Evolutionary conservation across 2,113 vertebrate species (phyloP).

Genomic region (Prietella phreatophila): DNA sequence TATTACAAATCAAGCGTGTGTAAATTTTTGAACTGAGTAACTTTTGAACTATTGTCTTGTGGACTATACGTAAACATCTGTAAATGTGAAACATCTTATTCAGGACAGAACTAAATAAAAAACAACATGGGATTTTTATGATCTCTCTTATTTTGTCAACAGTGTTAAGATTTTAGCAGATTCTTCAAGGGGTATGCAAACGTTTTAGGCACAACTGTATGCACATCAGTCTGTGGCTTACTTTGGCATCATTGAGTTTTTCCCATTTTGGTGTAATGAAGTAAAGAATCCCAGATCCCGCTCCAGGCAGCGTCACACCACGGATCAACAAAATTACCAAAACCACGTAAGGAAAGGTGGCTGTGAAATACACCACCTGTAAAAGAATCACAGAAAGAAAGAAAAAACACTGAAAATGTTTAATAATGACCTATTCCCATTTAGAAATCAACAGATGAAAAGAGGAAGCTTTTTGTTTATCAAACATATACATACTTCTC

Average conservation of each 20-base stretch:
- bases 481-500: no score
- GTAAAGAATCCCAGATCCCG: slow-evolving; percentile 91
- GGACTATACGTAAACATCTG: no score
- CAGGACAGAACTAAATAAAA: no score
- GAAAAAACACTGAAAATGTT: not conserved
- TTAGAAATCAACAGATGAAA: not conserved
- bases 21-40: no score
- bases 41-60: no score
- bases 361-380: slow-evolving; percentile 98
- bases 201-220: no score
- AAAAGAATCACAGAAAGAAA: not conserved
- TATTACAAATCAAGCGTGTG: no score
- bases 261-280: slow-evolving; percentile 99
- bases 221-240: slow-evolving; percentile 53
- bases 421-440: not conserved
- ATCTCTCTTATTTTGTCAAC: no score
- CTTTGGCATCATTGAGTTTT: slow-evolving; percentile 93
- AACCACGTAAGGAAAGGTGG: slow-evolving; percentile 95
- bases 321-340: slow-evolving; percentile 92
- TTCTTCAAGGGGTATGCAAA: no score
- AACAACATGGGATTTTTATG: no score
- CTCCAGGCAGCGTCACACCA: slow-evolving; percentile 92
- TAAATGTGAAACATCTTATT: no score
- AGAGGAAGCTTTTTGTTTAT: not conserved
- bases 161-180: no score